phyloP scores from a whole-genome alignment of 2,888 invertebrate genomes.

The Meandrusa payeni region DNA sequence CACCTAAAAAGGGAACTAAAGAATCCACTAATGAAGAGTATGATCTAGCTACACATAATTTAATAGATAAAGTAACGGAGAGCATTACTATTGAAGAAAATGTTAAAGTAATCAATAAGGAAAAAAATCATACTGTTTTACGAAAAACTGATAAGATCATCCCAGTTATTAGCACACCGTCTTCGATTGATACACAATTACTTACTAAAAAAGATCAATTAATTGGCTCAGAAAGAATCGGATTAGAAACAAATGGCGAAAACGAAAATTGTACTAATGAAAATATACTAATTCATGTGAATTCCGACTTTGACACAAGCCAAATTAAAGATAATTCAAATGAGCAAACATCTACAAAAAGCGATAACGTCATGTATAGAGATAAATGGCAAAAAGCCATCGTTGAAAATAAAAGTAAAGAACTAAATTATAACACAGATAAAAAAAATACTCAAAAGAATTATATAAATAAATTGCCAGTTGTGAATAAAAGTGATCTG shows the following conservation, averaged over 20 bases:
- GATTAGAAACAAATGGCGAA: too few species aligned
- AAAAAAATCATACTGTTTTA: too few species aligned
- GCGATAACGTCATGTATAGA: not conserved
- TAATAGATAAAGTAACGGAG: too few species aligned
- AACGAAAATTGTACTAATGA: too few species aligned
- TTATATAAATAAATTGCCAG: not conserved
- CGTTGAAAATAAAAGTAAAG: not conserved
- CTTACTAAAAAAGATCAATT: constrained; percentile 45
- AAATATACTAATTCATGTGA: too few species aligned
- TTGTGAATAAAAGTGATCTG: not conserved
- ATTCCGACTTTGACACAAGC: too few species aligned
- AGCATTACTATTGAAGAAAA: too few species aligned
- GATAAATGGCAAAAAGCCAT: not conserved
- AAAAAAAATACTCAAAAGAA: not conserved
- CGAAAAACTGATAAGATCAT: not conserved
- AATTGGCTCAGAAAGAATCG: too few species aligned
- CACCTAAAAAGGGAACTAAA: not conserved
- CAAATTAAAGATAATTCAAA: not conserved
- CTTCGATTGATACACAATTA: constrained; percentile 20
- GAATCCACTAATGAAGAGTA: constrained; percentile 12
- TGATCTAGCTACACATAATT: too few species aligned
- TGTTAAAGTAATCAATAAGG: too few species aligned
- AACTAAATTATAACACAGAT: not conserved
- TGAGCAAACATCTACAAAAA: not conserved
- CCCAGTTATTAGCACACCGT: not conserved